phyloP scores from a whole-genome alignment of 2,113 vertebrate genomes.

The Typhlomys cinereus region DNA sequence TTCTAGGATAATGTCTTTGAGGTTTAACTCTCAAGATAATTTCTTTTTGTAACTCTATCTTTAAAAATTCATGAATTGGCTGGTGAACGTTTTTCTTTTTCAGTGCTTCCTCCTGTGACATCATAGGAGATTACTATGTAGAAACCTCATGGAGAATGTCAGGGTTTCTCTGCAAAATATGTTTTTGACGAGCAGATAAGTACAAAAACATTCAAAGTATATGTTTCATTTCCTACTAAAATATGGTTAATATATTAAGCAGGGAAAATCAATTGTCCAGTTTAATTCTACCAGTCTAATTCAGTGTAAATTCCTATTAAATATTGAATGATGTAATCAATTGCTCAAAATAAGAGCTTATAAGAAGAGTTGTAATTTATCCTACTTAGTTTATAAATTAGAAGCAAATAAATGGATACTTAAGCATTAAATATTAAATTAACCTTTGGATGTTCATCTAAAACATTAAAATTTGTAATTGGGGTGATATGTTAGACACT shows the following conservation, averaged over 20 bases:
- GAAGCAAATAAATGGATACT: neutral
- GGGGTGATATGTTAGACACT: neutral
- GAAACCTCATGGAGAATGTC: neutral
- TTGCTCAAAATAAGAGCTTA: neutral
- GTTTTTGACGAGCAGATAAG: neutral
- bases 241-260: neutral
- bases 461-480: neutral
- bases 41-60: neutral
- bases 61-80: neutral
- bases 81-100: neutral
- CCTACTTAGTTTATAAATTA: neutral
- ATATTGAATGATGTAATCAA: neutral
- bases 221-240: neutral
- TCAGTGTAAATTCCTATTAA: neutral
- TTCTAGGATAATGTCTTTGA: neutral
- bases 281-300: neutral
- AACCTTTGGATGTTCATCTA: neutral
- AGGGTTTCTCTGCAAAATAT: neutral
- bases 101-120: neutral
- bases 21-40: neutral
- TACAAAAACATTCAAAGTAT: neutral
- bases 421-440: neutral
- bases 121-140: neutral
- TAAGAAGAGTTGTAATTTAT: neutral
- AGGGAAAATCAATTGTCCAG: neutral